Conservation (phyloP, 2,113 vertebrate species). For the Myrmophylax atrothorax region DNA sequence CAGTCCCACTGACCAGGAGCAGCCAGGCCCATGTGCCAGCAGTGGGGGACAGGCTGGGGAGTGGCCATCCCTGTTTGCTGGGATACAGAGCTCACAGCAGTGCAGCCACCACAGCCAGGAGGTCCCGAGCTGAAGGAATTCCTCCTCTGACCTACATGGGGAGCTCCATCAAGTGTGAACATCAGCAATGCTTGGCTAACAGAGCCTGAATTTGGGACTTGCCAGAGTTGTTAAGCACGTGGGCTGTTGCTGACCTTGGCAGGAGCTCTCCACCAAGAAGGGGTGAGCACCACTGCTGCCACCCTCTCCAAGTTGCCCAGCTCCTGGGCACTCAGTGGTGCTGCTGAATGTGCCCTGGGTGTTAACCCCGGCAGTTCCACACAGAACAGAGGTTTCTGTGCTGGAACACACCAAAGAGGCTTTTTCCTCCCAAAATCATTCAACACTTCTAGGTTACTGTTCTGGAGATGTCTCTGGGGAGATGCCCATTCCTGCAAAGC, state of each 20-base stretch:
- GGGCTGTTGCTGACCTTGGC: background rate
- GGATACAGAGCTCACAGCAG: background rate
- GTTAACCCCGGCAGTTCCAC: background rate
- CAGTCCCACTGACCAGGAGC: background rate
- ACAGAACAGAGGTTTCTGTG: background rate
- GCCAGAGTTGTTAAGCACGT: background rate
- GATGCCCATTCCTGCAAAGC: background rate
- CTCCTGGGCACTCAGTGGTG: background rate
- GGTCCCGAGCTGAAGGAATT: background rate
- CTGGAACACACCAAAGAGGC: background rate
- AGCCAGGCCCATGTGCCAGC: background rate
- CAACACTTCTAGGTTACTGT: background rate
- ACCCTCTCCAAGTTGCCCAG: background rate
- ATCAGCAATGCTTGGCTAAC: background rate
- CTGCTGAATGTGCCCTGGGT: accelerated
- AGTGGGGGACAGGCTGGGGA: background rate
- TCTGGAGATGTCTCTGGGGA: background rate
- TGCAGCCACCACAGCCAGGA: accelerated
- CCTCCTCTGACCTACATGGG: background rate
- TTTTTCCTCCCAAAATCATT: background rate
- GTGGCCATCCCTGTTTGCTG: background rate
- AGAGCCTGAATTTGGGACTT: background rate
- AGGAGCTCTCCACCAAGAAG: background rate
- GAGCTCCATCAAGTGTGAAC: background rate
- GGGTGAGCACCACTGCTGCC: background rate